Base-by-base conservation (phyloP, 2,888 invertebrate species). In the Synanthedon vespiformis region DNA sequence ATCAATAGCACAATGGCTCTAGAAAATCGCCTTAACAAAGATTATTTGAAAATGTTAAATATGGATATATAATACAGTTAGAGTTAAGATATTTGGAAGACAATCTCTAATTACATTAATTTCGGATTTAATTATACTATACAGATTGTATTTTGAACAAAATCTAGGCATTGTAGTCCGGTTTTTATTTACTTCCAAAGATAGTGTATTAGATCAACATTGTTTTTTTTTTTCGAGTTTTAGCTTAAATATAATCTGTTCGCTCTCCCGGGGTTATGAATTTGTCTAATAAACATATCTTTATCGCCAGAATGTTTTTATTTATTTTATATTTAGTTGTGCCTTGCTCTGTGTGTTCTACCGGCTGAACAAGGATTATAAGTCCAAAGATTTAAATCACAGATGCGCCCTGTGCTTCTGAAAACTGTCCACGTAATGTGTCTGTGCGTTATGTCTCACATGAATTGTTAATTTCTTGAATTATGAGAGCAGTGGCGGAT, bases 261-360 rank as follows among this genome's bases (percentile, higher is more conserved):
- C 55, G 60, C 58, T 55, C 55, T 67, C 80, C 67, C 70, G 61
- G 70, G 71, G 73, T 74, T 80, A 80, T 79, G 77, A 80, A 77
- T 80, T 77, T 83, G 81, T 85, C 77, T 84, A 85, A 84, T 86
- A 85, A 85, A 85, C 86, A 86, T 85, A 86, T 86, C 85, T 73
- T 80, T 84, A 84, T 84, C 82, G 78, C 78, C 71, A 68, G 68
- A 70, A 58, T n/a, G 55, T 64, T 67, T 67, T 67, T 63, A 74
- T 67, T 56, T 55, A 53, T 58, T 56, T 49, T 50, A 41, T 22
- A 22, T 22, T 5, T 22, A 22, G 22, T 22, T 22, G 22, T 22
- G 22, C 22, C 22, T 22, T 22, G 22, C 22, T 1, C 22, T 8
- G 10, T 34, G 10, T 34, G 27, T 34, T 34, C 1, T 8, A 34